These are phyloP conservation scores for Brachionus sp. DNA, from an alignment of 1,140 invertebrate genomes.

Conservation along the genomic window DNA sequence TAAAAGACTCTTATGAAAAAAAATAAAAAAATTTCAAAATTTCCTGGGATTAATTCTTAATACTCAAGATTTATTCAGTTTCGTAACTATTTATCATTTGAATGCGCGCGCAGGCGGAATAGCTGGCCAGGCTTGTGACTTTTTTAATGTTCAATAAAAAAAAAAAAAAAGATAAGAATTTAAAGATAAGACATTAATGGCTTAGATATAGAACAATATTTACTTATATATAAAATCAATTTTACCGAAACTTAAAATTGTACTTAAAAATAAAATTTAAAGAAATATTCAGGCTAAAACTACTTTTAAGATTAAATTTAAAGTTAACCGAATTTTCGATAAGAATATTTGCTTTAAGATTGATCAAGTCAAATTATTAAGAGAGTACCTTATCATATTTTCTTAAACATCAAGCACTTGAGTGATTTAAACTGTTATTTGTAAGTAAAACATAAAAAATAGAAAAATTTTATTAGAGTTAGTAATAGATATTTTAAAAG, in stretches of 20 bases:
- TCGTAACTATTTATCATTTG: slow-evolving; percentile 13
- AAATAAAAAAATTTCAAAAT: neutral
- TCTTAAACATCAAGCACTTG: slow-evolving; percentile 39
- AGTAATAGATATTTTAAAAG: slow-evolving; percentile 42
- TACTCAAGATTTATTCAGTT: neutral
- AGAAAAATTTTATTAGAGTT: slow-evolving; percentile 12
- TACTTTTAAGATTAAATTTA: slow-evolving; percentile 34
- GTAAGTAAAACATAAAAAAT: neutral
- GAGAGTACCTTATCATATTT: slow-evolving; percentile 19
- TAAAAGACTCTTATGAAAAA: slow-evolving; percentile 1
- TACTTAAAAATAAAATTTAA: slow-evolving; percentile 5
- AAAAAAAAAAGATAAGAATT: neutral
- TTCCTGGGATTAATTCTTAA: slow-evolving; percentile 35
- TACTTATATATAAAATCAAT: neutral
- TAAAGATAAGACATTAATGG: neutral
- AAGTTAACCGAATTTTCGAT: slow-evolving; percentile 37
- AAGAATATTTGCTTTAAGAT: slow-evolving; percentile 40
- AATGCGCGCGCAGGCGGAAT: neutral
- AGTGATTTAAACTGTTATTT: slow-evolving; percentile 38
- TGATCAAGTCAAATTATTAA: slow-evolving; percentile 14
- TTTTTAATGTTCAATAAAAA: neutral
- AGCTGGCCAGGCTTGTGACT: neutral
- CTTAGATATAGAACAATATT: neutral
- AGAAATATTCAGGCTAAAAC: slow-evolving; percentile 27
- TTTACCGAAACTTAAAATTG: slow-evolving; percentile 23